Evolutionary conservation across 2,888 invertebrate genomes (phyloP), one percentile per base, ranked within the genome.

Genomic region (Morpho helenor): DNA sequence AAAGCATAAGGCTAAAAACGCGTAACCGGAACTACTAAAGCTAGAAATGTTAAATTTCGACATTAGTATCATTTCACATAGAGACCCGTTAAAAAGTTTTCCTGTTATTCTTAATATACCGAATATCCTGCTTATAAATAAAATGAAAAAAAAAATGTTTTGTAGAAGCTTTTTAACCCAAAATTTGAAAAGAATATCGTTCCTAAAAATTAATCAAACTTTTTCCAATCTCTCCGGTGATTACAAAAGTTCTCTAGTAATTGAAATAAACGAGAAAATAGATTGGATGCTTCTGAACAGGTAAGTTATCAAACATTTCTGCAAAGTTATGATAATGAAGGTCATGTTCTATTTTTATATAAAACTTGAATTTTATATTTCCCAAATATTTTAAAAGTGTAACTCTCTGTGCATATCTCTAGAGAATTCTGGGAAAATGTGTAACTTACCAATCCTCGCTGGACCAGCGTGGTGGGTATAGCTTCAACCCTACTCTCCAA

Each of bases 171-270:
- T 42, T 42, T 56, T 39, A 23, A 22, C 39, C 39, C 7, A 31
- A 1, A 44, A 44, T 22, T n/a, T 43, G 31, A 43, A 31, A 22
- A 44, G 9, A 48, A 48, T 48, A 48, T 48, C 39, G 9, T 23
- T n/a, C 16, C 22, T 42, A 10, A 50, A 52, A 10, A 42, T 52
- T 52, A 52, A 52, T 52, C 52, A 52, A 52, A 52, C 44, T 52
- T 52, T 52, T 45, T 16, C 45, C 52, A 52, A 52, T 52, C 52
- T 52, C 51, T 43, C 31, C 44, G 45, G 52, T 52, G 52, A 52
- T 52, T 52, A 52, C 44, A 45, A 52, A 52, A 52, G 52, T 52
- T 52, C 52, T 45, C 44, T 45, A 52, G 52, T 52, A 52, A 52
- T 52, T 52, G 52, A 45, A 52, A 52, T 52, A 31, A 52, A 52